Conservation (phyloP, 2,888 invertebrate species). For the Mellilla xanthometata region DNA sequence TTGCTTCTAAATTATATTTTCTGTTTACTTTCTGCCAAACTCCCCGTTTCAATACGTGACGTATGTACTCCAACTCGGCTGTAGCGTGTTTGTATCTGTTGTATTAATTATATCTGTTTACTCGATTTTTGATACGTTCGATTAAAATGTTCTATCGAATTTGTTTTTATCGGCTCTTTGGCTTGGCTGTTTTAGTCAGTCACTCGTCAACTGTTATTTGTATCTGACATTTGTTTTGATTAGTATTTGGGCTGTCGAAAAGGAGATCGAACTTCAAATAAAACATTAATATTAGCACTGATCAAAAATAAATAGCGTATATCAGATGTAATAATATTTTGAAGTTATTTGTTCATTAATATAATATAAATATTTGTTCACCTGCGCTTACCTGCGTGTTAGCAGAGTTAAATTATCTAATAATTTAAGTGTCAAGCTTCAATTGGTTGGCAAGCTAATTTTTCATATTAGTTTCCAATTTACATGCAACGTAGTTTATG, state of each 20-base stretch:
- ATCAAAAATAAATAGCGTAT: too few relatives aligned
- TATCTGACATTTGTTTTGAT: too few relatives aligned
- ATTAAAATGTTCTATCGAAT: slow-evolving; percentile 43
- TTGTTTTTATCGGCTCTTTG: slow-evolving; percentile 28
- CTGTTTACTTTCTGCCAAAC: slow-evolving; percentile 81
- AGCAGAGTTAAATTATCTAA: slow-evolving; percentile 44
- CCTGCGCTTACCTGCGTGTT: too few relatives aligned
- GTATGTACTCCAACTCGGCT: slow-evolving; percentile 40
- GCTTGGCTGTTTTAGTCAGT: slow-evolving; percentile 24
- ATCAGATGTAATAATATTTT: too few relatives aligned
- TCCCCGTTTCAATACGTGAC: slow-evolving; percentile 71
- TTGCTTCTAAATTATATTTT: slow-evolving; percentile 83
- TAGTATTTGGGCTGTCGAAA: too few relatives aligned
- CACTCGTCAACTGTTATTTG: slow-evolving; percentile 11
- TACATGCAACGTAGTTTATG: slow-evolving; percentile 10
- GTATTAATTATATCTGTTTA: slow-evolving; percentile 71
- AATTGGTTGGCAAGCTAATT: slow-evolving; percentile 43
- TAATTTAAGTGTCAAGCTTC: slow-evolving; percentile 45
- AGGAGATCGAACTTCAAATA: too few relatives aligned
- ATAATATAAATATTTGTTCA: slow-evolving; percentile 18
- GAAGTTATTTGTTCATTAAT: too few relatives aligned
- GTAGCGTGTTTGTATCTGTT: slow-evolving; percentile 66
- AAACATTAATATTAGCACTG: too few relatives aligned
- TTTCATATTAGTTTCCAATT: slow-evolving; percentile 2
- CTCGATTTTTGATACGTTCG: slow-evolving; percentile 50